Percentiles rank a stretch among this genome's conserved stretches.
phyloP scores from a whole-genome alignment of 2,113 vertebrate species.

The Leptosomus discolor region DNA sequence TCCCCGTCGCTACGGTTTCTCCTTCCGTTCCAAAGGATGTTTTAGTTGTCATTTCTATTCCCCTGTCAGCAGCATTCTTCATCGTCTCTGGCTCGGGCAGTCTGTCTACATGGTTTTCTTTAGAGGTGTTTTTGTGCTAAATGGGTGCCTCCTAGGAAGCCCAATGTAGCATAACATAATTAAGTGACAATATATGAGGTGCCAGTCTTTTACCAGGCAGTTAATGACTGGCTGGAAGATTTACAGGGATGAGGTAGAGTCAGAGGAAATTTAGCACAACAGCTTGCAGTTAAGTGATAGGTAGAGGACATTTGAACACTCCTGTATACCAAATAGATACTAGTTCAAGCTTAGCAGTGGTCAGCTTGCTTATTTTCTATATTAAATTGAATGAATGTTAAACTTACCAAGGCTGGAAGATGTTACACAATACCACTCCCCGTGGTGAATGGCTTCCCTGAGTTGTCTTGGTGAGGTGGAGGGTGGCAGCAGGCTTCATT shows the following conservation, averaged over 20 bases:
- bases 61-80: constrained; percentile 63
- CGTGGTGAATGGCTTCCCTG: not conserved
- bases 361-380: not conserved
- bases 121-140: constrained; percentile 71
- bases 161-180: constrained; percentile 70
- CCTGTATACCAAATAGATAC: not conserved
- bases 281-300: not conserved
- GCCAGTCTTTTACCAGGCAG: constrained; percentile 64
- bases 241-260: constrained; percentile 62
- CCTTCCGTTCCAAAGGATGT: constrained; percentile 53
- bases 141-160: constrained; percentile 72
- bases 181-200: constrained; percentile 75
- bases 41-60: constrained; percentile 66
- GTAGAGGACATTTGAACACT: not conserved
- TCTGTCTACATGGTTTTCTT: constrained; percentile 66
- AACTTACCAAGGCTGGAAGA: not conserved
- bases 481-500: not conserved
- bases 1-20: constrained; percentile 24
- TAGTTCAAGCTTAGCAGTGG: not conserved
- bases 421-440: accelerated
- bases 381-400: not conserved
- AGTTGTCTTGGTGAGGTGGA: not conserved
- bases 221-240: constrained; percentile 67
- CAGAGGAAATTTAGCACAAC: constrained; percentile 46
- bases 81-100: constrained; percentile 51